phyloP scores from a whole-genome alignment of 1,140 invertebrate genomes.

The Marisa cornuarietis region DNA sequence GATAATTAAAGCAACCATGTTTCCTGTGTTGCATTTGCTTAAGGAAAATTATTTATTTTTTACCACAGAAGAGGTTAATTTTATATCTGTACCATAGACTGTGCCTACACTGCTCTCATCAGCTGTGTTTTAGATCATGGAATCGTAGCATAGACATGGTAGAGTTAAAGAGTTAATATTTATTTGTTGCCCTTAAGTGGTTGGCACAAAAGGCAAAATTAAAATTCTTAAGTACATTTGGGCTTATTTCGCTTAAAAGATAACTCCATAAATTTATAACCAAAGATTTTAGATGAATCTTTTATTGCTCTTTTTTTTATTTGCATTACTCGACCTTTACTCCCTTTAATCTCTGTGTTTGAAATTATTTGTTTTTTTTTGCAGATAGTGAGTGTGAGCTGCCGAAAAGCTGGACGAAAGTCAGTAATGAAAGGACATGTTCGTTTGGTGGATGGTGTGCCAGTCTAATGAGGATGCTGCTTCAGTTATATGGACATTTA shows the following conservation, averaged over 20 bases:
- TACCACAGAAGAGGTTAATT: too few species aligned
- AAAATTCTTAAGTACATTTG: neutral
- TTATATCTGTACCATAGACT: too few species aligned
- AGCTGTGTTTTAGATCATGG: too few species aligned
- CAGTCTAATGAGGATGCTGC: slow-evolving; percentile 30
- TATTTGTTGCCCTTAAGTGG: too few species aligned
- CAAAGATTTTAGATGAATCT: neutral
- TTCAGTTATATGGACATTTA: too few species aligned
- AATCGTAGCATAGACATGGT: too few species aligned
- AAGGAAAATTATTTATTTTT: too few species aligned
- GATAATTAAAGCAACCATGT: too few species aligned
- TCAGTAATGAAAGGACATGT: slow-evolving; percentile 31
- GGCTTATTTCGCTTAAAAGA: too few species aligned
- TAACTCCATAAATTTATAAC: neutral
- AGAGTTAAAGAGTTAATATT: too few species aligned
- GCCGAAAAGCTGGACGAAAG: slow-evolving; percentile 37
- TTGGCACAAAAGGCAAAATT: neutral
- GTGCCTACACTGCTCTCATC: too few species aligned
- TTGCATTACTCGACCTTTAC: neutral
- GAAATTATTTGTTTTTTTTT: slow-evolving; percentile 12
- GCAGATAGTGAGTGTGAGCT: slow-evolving; percentile 45
- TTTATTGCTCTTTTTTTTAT: neutral
- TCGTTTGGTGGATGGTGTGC: slow-evolving; percentile 41
- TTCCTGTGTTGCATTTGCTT: too few species aligned
- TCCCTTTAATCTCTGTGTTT: neutral